Conservation (phyloP, 2,113 vertebrate species). For the Sardina pilchardus region DNA sequence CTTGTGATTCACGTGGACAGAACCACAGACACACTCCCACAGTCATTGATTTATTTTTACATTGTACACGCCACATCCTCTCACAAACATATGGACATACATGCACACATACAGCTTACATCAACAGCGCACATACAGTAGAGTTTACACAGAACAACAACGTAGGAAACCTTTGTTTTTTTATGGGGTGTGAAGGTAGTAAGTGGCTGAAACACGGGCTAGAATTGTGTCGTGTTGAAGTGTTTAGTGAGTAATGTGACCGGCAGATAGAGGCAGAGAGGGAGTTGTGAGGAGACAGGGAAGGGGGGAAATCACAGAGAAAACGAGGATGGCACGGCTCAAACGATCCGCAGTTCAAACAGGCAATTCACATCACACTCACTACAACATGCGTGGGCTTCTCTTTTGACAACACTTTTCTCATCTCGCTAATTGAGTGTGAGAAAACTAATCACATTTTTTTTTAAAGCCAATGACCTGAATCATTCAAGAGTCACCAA, state of each 20-base stretch:
- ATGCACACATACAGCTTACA: neutral
- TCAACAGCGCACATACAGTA: neutral
- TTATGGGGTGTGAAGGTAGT: too few species aligned
- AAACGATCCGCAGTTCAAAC: neutral
- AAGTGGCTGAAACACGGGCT: too few species aligned
- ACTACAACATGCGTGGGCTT: neutral
- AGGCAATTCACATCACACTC: neutral
- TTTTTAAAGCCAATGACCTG: neutral
- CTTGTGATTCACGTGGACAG: neutral
- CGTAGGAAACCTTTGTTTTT: too few species aligned
- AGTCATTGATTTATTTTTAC: neutral
- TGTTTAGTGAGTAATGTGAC: neutral
- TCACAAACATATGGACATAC: conserved; percentile 20
- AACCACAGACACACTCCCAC: neutral
- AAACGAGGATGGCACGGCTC: neutral
- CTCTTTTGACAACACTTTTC: neutral
- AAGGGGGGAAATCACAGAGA: neutral
- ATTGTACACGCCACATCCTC: neutral
- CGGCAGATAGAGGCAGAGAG: neutral
- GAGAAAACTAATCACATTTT: neutral
- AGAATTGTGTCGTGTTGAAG: neutral
- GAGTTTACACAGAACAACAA: too few species aligned
- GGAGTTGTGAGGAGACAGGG: neutral
- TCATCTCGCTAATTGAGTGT: neutral
- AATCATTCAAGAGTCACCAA: neutral